phyloP scores from a whole-genome alignment of 2,797 vertebrate genomes.

The Hemitrygon akajei region DNA sequence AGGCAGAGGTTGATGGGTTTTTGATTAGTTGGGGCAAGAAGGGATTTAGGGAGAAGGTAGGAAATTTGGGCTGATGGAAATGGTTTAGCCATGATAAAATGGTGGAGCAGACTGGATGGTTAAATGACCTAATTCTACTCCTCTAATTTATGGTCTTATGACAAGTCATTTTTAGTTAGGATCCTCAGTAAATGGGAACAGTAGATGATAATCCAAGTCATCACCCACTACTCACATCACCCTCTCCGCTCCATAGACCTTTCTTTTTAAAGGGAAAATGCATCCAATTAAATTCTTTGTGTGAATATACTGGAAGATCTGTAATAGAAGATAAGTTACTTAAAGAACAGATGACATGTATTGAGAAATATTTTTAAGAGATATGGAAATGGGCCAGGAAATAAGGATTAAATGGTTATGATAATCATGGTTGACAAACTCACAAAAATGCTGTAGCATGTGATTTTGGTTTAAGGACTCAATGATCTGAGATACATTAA shows the following conservation, averaged over 20 bases:
- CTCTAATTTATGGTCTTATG: too few relatives aligned
- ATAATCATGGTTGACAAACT: background rate
- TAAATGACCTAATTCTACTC: too few relatives aligned
- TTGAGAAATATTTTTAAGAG: background rate
- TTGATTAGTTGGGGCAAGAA: too few relatives aligned
- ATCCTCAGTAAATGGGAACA: background rate
- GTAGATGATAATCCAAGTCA: background rate
- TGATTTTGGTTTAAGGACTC: background rate
- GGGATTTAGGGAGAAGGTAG: too few relatives aligned
- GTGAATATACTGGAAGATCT: background rate
- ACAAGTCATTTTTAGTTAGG: background rate
- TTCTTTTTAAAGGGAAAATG: background rate
- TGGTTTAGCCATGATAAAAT: too few relatives aligned
- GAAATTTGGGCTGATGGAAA: too few relatives aligned
- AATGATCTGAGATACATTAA: background rate
- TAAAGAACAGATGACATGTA: background rate
- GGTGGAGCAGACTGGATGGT: too few relatives aligned
- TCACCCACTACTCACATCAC: too few relatives aligned
- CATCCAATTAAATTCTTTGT: background rate
- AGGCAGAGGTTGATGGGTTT: too few relatives aligned
- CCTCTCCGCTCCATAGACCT: background rate
- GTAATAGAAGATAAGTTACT: background rate
- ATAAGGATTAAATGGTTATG: background rate
- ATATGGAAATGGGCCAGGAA: background rate
- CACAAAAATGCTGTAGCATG: background rate